Percentiles rank a stretch among this genome's conserved stretches.
Conservation (phyloP, 92 coral and sea anemone genomes). For the Palythoa grandiflora region DNA sequence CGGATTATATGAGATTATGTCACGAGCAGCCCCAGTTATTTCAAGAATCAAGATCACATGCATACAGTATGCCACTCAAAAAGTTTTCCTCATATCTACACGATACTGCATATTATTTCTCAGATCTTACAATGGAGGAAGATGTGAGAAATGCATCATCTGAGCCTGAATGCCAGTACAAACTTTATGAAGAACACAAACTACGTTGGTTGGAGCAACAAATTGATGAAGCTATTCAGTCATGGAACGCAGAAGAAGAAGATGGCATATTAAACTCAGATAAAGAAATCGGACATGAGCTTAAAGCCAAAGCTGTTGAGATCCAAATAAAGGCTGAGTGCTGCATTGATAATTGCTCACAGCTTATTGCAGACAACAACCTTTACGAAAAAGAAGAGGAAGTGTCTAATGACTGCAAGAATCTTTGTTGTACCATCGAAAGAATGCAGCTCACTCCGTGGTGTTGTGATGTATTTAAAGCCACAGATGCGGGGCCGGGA, state of each 20-base stretch:
- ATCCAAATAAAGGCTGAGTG: constrained; percentile 2
- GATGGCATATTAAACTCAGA: background rate
- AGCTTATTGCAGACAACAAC: constrained; percentile 18
- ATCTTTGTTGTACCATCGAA: constrained; percentile 22
- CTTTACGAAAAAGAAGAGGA: constrained; percentile 15
- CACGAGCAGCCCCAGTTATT: constrained; percentile 20
- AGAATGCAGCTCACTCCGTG: constrained; percentile 15
- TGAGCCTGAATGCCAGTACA: constrained; percentile 48
- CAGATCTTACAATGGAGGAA: constrained; percentile 36
- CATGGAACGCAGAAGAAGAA: constrained; percentile 42
- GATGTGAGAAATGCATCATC: constrained; percentile 53
- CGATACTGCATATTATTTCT: constrained; percentile 17
- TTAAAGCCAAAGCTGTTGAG: constrained; percentile 12
- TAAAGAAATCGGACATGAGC: constrained; percentile 7
- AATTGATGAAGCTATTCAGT: constrained; percentile 39
- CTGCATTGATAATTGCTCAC: background rate
- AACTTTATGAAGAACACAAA: constrained; percentile 54
- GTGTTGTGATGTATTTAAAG: constrained; percentile 60
- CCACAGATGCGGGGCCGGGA: constrained; percentile 67
- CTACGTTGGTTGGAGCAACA: constrained; percentile 54
- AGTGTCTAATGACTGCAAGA: constrained; percentile 28
- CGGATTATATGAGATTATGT: constrained; percentile 44
- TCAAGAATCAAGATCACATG: constrained; percentile 13
- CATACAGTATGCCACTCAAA: constrained; percentile 5
- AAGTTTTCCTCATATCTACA: constrained; percentile 16